Conservation (phyloP, 1,140 invertebrate genomes). For the Hyles euphorbiae region DNA sequence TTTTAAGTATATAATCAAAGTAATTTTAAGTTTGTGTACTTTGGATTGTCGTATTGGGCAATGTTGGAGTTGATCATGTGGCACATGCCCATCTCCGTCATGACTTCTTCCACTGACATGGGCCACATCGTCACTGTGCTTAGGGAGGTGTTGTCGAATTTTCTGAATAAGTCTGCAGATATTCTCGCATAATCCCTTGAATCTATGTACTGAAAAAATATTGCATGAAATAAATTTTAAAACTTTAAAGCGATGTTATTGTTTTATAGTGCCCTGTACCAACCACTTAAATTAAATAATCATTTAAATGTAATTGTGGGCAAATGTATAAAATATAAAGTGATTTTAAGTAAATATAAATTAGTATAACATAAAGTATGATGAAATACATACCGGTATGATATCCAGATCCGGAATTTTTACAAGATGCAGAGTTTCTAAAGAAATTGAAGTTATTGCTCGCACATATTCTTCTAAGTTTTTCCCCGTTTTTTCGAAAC, state of each 20-base stretch:
- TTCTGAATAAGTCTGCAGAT: slow-evolving; percentile 55
- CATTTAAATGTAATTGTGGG: too few relatives aligned
- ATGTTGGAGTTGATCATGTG: slow-evolving; percentile 79
- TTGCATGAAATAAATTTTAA: background rate
- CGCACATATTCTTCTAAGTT: slow-evolving; percentile 35
- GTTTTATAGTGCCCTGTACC: too few relatives aligned
- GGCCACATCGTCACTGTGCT: slow-evolving; percentile 60
- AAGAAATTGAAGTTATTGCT: slow-evolving; percentile 35
- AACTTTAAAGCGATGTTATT: too few relatives aligned
- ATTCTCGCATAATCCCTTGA: slow-evolving; percentile 47
- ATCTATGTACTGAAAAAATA: slow-evolving; percentile 34
- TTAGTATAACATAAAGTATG: too few relatives aligned
- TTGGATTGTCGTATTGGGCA: slow-evolving; percentile 46
- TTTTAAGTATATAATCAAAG: too few relatives aligned
- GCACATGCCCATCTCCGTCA: slow-evolving; percentile 80
- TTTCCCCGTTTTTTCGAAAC: slow-evolving; percentile 29
- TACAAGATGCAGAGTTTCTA: slow-evolving; percentile 29
- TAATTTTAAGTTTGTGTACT: slow-evolving; percentile 31
- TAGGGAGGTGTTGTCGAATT: slow-evolving; percentile 50
- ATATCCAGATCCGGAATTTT: slow-evolving; percentile 15
- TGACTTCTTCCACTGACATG: slow-evolving; percentile 65
- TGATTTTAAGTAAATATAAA: background rate
- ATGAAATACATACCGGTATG: slow-evolving; percentile 13
- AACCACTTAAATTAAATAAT: too few relatives aligned
- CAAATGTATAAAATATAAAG: background rate